Evolutionary conservation across 2,113 vertebrate species (phyloP).

Genomic region (Myrmecophaga tridactyla): DNA sequence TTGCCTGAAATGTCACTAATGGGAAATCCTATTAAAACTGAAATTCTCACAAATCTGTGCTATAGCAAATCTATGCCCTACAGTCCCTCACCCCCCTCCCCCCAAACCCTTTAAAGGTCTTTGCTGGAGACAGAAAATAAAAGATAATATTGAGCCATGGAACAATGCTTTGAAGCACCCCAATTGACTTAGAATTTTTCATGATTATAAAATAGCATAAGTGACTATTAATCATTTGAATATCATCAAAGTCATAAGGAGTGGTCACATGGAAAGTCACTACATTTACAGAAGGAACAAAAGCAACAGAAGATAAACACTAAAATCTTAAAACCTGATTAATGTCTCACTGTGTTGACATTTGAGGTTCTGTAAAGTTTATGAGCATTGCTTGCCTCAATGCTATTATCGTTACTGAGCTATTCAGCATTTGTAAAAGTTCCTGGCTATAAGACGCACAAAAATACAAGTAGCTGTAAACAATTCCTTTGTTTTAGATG

Average conservation of each 20-base stretch:
- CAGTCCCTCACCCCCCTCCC: background rate
- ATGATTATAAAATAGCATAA: slow-evolving; percentile 42
- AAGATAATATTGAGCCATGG: slow-evolving; percentile 20
- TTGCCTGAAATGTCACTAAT: slow-evolving; percentile 39
- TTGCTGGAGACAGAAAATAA: slow-evolving; percentile 62
- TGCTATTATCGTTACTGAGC: slow-evolving; percentile 21
- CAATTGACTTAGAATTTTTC: slow-evolving; percentile 38
- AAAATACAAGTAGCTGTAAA: slow-evolving; percentile 29
- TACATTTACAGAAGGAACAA: slow-evolving; percentile 42
- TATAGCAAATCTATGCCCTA: slow-evolving; percentile 32
- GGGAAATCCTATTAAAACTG: slow-evolving; percentile 46
- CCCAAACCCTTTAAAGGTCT: slow-evolving; percentile 46
- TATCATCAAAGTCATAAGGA: slow-evolving; percentile 42
- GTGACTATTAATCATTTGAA: slow-evolving; percentile 10
- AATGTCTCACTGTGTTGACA: slow-evolving; percentile 38
- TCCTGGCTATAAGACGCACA: background rate
- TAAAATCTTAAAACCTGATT: slow-evolving; percentile 16
- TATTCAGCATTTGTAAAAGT: slow-evolving; percentile 37
- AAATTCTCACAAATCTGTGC: slow-evolving; percentile 52
- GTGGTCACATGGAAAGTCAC: background rate
- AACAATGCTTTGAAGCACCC: slow-evolving; percentile 37
- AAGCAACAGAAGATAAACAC: slow-evolving; percentile 16
- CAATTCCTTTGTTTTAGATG: slow-evolving; percentile 41
- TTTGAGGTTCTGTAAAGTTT: slow-evolving; percentile 61
- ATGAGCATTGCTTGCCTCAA: background rate